Evolutionary conservation across 1,140 invertebrate genomes (phyloP), one percentile per base, ranked within the genome.

Genomic region (Bombus pascuorum): DNA sequence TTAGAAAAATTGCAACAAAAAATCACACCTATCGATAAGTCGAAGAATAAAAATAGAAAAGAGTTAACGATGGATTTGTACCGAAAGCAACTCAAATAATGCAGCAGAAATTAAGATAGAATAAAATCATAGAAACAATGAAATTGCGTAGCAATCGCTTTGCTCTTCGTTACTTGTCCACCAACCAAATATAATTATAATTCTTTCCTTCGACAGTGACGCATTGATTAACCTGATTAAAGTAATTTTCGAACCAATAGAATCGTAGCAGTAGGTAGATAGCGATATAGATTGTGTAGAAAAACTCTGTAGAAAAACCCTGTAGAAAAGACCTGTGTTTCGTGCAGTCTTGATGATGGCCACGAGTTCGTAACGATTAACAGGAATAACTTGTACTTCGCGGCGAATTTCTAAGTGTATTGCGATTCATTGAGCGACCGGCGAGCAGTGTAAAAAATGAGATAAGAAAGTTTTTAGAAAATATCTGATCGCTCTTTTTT

Each of bases 401-500:
- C 13, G 74, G 53, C 22, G 25, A 57, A 6, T 77, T 42, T 77
- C 34, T 42, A 34, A 44, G 53, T 32, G 39, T n/a, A 44, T 44
- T 47, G n/a, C n/a, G 42, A 73, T 44, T 73, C 74, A 18, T 42
- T 42, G n/a, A 78, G 25, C 71, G 71, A 73, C 32, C 71, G 42
- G 9, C 28, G 39, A 62, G n/a, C 37, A 77, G 28, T 13, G 25
- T 62, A 22, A 28, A 77, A 22, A 76, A n/a, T 15, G 57, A n/a
- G 62, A 34, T 22, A 59, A n/a, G 73, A 47, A 10, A 34, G 53
- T 65, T 79, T 81, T 84, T 77, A 28, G 47, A n/a, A 68, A 83
- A 76, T 79, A 75, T 78, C 75, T 25, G 66, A 62, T 53, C 78
- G 84, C 59, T 81, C 6, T 83, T 88, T 90, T 90, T 90, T 76